Conservation (phyloP, 2,888 invertebrate species). For the Heliothis peltigera region DNA sequence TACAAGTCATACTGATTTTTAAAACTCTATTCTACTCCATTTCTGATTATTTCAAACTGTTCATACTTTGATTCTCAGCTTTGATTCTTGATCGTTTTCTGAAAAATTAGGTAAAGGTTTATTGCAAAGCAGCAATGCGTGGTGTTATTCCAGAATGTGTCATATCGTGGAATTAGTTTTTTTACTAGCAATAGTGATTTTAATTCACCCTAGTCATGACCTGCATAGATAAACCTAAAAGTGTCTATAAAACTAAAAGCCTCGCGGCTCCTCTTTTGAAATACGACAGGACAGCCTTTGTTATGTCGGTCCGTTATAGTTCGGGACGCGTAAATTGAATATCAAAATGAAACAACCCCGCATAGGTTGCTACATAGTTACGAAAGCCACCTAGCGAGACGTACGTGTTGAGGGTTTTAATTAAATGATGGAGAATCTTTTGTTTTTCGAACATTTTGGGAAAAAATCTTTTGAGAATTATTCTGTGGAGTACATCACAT, state of each 20-base stretch:
- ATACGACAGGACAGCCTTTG: constrained; percentile 37
- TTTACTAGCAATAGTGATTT: neutral
- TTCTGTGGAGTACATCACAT: neutral
- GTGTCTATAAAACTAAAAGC: constrained; percentile 37
- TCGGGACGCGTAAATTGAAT: constrained; percentile 49
- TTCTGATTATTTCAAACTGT: too few species aligned
- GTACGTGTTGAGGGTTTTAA: constrained; percentile 41
- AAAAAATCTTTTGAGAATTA: neutral
- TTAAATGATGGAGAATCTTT: neutral
- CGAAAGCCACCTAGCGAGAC: constrained; percentile 38
- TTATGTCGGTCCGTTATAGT: constrained; percentile 38
- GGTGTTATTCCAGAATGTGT: too few species aligned
- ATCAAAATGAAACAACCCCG: constrained; percentile 45
- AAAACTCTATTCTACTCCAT: too few species aligned
- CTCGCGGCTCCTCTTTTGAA: constrained; percentile 19
- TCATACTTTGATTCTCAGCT: too few species aligned
- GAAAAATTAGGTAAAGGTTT: too few species aligned
- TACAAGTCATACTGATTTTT: too few species aligned
- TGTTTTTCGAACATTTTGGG: neutral
- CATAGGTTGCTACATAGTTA: constrained; percentile 21
- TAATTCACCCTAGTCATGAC: neutral
- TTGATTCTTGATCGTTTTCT: too few species aligned
- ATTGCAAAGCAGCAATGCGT: too few species aligned
- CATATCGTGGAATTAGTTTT: neutral
- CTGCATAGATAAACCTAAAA: constrained; percentile 23